phyloP scores from a whole-genome alignment of 2,797 vertebrate species.

The Petrocephalus sullivani region DNA sequence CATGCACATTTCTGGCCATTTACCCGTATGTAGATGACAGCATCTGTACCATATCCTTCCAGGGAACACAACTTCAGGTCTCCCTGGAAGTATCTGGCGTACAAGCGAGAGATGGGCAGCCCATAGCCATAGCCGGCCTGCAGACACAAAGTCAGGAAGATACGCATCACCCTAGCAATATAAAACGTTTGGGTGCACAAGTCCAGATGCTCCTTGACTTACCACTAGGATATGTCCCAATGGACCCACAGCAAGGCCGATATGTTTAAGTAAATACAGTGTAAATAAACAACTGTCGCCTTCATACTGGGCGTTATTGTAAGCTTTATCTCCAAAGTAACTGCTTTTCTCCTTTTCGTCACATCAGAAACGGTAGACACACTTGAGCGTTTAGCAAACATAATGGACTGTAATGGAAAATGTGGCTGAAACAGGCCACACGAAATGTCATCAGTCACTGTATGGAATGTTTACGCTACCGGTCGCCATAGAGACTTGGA shows the following conservation, averaged over 20 bases:
- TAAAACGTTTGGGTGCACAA: neutral
- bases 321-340: neutral
- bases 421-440: neutral
- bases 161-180: neutral
- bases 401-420: neutral
- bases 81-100: constrained; percentile 95
- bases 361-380: neutral
- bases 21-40: constrained; percentile 93
- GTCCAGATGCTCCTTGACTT: neutral
- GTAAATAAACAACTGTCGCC: neutral
- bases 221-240: neutral
- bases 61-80: constrained; percentile 95
- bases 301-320: neutral
- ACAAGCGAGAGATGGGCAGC: constrained; percentile 90
- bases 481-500: neutral
- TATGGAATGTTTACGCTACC: neutral
- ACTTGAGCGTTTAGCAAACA: neutral
- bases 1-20: neutral
- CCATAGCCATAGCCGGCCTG: constrained; percentile 97
- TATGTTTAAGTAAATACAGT: neutral
- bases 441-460: neutral
- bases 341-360: neutral
- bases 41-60: constrained; percentile 92
- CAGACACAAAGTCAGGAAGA: neutral
- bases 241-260: neutral